Evolutionary conservation across 2,113 vertebrate species (phyloP).

Genomic region (Oceanodroma tethys): DNA sequence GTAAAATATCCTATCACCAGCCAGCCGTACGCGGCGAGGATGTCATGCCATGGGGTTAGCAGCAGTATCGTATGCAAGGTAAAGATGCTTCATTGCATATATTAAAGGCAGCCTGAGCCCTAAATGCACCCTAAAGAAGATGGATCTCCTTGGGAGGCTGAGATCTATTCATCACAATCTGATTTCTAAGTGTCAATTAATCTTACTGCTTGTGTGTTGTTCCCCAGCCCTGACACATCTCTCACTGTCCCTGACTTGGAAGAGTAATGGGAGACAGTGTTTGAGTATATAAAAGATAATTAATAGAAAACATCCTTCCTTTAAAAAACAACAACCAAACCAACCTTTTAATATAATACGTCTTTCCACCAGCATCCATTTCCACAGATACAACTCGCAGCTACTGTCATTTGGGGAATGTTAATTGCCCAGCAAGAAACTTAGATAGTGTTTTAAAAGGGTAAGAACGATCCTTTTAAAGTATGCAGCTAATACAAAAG

Average conservation of each 20-base stretch:
- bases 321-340: constrained; percentile 46
- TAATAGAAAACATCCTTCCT: constrained; percentile 57
- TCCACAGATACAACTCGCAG: not conserved
- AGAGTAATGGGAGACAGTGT: constrained; percentile 15
- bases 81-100: constrained; percentile 60
- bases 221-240: not conserved
- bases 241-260: constrained; percentile 38
- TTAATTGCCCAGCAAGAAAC: constrained; percentile 13
- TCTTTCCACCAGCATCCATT: not conserved
- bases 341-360: not conserved
- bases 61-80: constrained; percentile 26
- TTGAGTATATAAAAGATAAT: constrained; percentile 69
- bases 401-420: not conserved
- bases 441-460: not conserved
- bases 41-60: constrained; percentile 32
- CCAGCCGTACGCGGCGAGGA: not conserved
- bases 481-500: not conserved
- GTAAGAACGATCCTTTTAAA: not conserved
- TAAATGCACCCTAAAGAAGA: constrained; percentile 31
- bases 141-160: constrained; percentile 15
- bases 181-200: constrained; percentile 31
- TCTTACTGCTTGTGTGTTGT: constrained; percentile 32
- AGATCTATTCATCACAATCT: constrained; percentile 34
- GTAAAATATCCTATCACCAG: constrained; percentile 41
- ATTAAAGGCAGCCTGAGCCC: constrained; percentile 54